Base-by-base conservation (phyloP, 2,113 vertebrate genomes). In the Pionites leucogaster region DNA sequence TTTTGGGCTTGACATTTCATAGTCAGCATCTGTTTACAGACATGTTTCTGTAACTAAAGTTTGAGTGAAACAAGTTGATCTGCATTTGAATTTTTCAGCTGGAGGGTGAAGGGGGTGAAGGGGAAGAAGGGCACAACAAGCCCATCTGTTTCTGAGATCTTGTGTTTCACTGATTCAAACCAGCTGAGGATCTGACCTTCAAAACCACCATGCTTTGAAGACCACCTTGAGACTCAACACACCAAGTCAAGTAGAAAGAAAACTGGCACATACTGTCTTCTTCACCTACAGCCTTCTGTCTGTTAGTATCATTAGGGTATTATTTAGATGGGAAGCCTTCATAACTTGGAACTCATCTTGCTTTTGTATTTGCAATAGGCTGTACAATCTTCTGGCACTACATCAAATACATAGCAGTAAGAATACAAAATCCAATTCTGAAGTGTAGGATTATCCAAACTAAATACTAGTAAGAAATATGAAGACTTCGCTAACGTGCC, bases 371-470 rank as follows among this genome's bases (percentile, higher is more conserved):
- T 86, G 77, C 4, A 8, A 87, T 68, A 64, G 0, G 1, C 52
- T 35, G 31, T 55, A 81, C 46, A 76, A 72, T 74, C 77, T 84
- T 59, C 59, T 89, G 83, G 81, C 88, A 81, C 68, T 65, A 89
- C 82, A 94, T 96, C 91, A 96, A 87, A 93, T 65, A 78, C 72
- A 82, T 4, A 92, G 68, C 92, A 64, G 44, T 90, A 82, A 90
- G 55, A 88, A 82, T n/a, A 41, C 23, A 74, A 92, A 96, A 96
- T 78, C 78, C 84, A 92, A 60, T 80, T 87, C 65, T 86, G 83
- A 95, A 96, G 79, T 16, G 37, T 17, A 87, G 70, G 80, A 95
- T 96, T 96, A 93, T 91, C 86, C 93, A 93, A 93, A 94, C 91
- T 79, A 89, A 95, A 94, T 67, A 84, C 37, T 42, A 85, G 46